These are phyloP conservation scores for Aphelinus atriplicis DNA, from an alignment of 1,140 invertebrate species.

Conservation along the genomic window DNA sequence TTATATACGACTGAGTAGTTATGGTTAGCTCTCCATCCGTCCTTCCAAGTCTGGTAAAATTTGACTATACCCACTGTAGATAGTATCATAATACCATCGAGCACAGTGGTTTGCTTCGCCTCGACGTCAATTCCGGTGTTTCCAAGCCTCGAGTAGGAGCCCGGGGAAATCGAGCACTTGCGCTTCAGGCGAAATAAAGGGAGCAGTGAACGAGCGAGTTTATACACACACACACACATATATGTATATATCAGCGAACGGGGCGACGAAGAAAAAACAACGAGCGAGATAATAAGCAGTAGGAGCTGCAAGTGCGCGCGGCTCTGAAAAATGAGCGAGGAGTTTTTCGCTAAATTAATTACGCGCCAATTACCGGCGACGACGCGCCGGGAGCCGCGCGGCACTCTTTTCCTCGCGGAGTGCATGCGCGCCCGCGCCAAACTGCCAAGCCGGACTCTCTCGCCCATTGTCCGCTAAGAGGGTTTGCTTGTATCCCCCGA, in stretches of 20 bases:
- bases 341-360: slow-evolving; percentile 58
- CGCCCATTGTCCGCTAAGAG: slow-evolving; percentile 59
- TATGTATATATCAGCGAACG: background rate
- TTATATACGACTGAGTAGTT: no score
- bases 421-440: background rate
- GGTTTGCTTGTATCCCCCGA: slow-evolving; percentile 68
- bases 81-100: no score
- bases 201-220: background rate
- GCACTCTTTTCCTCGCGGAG: background rate
- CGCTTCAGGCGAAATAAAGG: no score
- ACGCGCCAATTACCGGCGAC: slow-evolving; percentile 49
- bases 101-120: no score
- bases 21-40: no score
- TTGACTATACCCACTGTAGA: no score
- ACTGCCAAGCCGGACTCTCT: slow-evolving; percentile 19
- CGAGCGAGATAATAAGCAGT: background rate
- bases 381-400: slow-evolving; percentile 15
- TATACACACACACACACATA: background rate
- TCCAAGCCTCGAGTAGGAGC: no score
- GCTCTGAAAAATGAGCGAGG: slow-evolving; percentile 51
- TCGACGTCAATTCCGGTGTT: no score
- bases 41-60: no score
- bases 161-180: no score
- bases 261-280: slow-evolving; percentile 2
- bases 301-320: slow-evolving; percentile 7